These are phyloP conservation scores for Drosophila ananassae DNA, from an alignment of 1,140 invertebrate genomes.

Conservation along the genomic window DNA sequence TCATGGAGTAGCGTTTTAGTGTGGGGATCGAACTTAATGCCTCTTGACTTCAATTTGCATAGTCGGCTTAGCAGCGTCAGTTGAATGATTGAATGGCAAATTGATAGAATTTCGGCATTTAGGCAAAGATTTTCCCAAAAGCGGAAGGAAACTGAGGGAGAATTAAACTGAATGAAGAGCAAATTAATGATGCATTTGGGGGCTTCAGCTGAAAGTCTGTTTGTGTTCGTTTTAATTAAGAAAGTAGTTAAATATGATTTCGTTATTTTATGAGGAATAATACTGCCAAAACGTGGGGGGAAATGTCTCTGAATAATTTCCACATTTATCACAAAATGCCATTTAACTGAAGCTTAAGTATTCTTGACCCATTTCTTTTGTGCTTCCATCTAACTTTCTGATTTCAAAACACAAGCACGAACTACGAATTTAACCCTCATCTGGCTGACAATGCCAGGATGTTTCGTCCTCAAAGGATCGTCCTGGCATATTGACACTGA, in stretches of 20 bases:
- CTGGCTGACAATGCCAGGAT: conserved; percentile 22
- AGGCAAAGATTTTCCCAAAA: conserved; percentile 4
- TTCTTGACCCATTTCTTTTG: not conserved
- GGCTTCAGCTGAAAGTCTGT: conserved; percentile 5
- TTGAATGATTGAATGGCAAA: conserved; percentile 50
- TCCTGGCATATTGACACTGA: conserved; percentile 27
- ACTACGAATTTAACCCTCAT: not conserved
- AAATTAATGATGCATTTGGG: conserved; percentile 3
- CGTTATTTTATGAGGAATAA: not conserved
- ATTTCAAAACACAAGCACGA: not conserved
- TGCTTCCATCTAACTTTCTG: not conserved
- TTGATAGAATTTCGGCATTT: conserved; percentile 37
- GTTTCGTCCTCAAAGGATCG: not conserved
- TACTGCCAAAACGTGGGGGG: not conserved
- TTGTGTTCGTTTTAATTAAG: conserved; percentile 21
- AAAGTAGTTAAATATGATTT: conserved; percentile 9
- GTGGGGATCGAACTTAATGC: conserved; percentile 52
- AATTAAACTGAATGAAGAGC: conserved; percentile 14
- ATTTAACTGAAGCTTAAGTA: conserved; percentile 1
- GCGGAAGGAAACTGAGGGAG: not conserved
- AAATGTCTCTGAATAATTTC: not conserved
- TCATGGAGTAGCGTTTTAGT: conserved; percentile 57
- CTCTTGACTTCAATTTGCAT: conserved; percentile 62
- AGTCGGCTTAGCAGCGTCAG: conserved; percentile 50
- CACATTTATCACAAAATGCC: not conserved